Evolutionary conservation across 2,113 vertebrate species (phyloP).

Genomic region (Eclectus roratus): DNA sequence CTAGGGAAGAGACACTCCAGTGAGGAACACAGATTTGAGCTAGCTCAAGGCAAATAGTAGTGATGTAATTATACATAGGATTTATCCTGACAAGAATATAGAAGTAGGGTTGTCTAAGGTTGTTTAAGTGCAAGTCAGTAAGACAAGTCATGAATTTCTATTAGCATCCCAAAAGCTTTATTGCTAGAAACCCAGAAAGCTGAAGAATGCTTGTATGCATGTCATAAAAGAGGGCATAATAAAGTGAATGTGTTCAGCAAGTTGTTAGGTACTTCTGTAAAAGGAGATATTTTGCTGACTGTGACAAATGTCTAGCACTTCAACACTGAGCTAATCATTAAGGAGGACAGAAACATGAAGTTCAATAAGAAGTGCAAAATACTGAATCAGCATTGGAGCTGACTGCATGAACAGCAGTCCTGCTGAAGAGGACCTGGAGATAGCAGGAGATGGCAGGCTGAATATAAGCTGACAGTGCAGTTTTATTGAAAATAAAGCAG

Average conservation of each 20-base stretch:
- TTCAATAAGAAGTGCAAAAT: background rate
- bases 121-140: background rate
- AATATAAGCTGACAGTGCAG: background rate
- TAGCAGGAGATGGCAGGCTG: background rate
- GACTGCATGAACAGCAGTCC: background rate
- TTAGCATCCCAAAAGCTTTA: background rate
- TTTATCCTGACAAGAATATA: background rate
- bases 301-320: background rate
- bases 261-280: background rate
- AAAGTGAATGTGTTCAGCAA: background rate
- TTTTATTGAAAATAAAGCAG: background rate
- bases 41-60: background rate
- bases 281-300: background rate
- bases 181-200: background rate
- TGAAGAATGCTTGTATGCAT: background rate
- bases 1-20: background rate
- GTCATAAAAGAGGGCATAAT: background rate
- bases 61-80: background rate
- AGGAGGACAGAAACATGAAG: background rate
- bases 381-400: background rate
- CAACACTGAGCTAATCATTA: background rate
- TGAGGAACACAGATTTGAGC: background rate
- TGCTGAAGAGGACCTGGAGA: background rate
- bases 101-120: background rate
- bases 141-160: background rate